Conservation (phyloP, 2,888 invertebrate species). For the Criorhina ranunculi region DNA sequence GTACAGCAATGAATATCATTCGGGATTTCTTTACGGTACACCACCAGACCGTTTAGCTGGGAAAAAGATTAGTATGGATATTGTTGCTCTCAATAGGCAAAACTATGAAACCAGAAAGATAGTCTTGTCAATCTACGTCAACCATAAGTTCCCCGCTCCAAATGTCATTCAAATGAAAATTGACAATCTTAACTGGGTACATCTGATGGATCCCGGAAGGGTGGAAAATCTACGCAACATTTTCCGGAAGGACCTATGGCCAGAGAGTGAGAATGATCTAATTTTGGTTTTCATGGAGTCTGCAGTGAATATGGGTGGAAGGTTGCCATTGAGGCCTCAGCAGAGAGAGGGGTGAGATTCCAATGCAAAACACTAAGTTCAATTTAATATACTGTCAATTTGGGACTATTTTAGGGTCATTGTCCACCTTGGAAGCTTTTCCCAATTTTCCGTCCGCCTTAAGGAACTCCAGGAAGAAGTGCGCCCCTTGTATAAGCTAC, state of each 20-base stretch:
- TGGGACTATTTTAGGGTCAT: slow-evolving; percentile 87
- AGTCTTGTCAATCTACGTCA: slow-evolving; percentile 87
- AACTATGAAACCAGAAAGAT: slow-evolving; percentile 90
- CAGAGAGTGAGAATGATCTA: slow-evolving; percentile 89
- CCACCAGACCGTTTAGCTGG: slow-evolving; percentile 88
- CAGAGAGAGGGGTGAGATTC: slow-evolving; percentile 91
- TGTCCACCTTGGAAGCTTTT: slow-evolving; percentile 91
- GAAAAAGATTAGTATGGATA: slow-evolving; percentile 87
- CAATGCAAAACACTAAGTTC: not conserved
- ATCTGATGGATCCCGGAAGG: slow-evolving; percentile 90
- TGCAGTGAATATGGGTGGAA: slow-evolving; percentile 93
- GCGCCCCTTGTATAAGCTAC: slow-evolving; percentile 90
- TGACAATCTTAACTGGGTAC: slow-evolving; percentile 94
- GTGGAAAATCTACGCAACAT: slow-evolving; percentile 91
- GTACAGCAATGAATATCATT: slow-evolving; percentile 91
- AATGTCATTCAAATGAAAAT: slow-evolving; percentile 94
- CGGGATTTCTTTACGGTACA: slow-evolving; percentile 94
- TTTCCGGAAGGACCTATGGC: slow-evolving; percentile 91
- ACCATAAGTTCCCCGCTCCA: slow-evolving; percentile 88
- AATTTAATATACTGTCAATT: not conserved
- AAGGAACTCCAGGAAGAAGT: slow-evolving; percentile 89
- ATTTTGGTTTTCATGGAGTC: slow-evolving; percentile 94
- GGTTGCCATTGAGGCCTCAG: slow-evolving; percentile 91
- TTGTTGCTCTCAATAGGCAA: slow-evolving; percentile 91
- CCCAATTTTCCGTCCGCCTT: slow-evolving; percentile 88